Percentiles rank a stretch among this genome's conserved stretches.
phyloP scores from a whole-genome alignment of 2,797 vertebrate species.

The Acipenser ruthenus region DNA sequence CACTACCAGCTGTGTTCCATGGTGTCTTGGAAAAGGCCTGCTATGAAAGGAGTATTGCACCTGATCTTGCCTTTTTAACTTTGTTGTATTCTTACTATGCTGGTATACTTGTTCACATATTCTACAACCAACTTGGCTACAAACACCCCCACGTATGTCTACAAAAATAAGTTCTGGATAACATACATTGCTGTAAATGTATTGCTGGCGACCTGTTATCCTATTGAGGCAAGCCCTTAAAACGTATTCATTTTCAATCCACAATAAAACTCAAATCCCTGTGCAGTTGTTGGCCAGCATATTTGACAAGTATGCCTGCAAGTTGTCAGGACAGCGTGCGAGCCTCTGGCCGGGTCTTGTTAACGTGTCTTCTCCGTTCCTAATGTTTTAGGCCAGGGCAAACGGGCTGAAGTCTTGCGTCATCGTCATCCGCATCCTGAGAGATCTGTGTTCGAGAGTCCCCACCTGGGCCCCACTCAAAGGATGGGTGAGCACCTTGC shows the following conservation, averaged over 20 bases:
- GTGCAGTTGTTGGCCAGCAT: constrained; percentile 11
- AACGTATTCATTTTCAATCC: too few species aligned
- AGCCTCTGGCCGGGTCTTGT: constrained; percentile 30
- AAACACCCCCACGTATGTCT: too few species aligned
- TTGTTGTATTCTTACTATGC: constrained; percentile 14
- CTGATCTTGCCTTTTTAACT: constrained; percentile 22
- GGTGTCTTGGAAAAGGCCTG: constrained; percentile 24
- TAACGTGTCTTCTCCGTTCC: constrained; percentile 26
- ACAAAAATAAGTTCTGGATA: too few species aligned
- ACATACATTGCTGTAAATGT: too few species aligned
- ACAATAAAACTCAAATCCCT: background rate
- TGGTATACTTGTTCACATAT: constrained; percentile 18
- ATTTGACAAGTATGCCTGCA: background rate
- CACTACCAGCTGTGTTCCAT: constrained; percentile 35
- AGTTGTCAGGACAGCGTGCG: background rate
- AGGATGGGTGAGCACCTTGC: constrained; percentile 79
- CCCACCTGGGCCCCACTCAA: constrained; percentile 85
- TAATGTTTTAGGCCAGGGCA: constrained; percentile 83
- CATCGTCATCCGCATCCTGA: constrained; percentile 91
- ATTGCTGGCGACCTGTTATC: too few species aligned
- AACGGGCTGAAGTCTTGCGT: constrained; percentile 95
- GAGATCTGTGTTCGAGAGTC: constrained; percentile 87
- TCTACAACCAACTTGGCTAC: background rate
- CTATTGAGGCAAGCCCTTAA: too few species aligned
- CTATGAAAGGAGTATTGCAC: constrained; percentile 57